Base-by-base conservation (phyloP, 2,888 invertebrate species). In the Caenorhabditis zanzibari region DNA sequence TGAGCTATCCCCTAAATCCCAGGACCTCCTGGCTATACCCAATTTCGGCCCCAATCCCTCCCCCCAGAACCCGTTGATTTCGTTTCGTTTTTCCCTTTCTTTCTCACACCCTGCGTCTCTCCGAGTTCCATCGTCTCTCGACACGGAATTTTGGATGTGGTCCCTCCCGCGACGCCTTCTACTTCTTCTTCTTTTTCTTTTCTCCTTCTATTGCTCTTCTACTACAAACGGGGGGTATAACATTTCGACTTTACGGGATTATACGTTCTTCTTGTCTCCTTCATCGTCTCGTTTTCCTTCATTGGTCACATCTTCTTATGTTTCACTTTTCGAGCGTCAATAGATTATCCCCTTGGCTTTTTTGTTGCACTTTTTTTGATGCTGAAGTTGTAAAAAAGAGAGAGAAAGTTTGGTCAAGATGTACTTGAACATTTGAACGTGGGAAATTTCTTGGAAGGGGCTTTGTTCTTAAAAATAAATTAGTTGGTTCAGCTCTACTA, bases 161-260 rank as follows among this genome's bases (percentile, higher is more conserved):
- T 28, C 35, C 54, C 41, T 28, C 59, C 58, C 68, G n/a, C n/a
- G n/a, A n/a, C n/a, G n/a, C n/a, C n/a, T 68, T 68, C 38, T 54
- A n/a, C 52, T n/a, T 16, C 24, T 24, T 22, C 22, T 10, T 54
- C 52, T 24, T 54, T 24, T 12, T 9, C 56, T 26, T n/a, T 56
- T 12, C 38, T 38, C 12, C 38, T 56, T 58, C n/a, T n/a, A n/a
- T n/a, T 28, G 16, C 28, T 16, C 58, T 26, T 16, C 32, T 16
- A 35, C 58, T 32, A 58, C 32, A 19, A 35, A 58, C 14, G 58
- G 32, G 10, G 63, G 63, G 63, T 74, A 74, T 74, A 74, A 74
- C 74, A 64, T 74, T 74, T 74, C 74, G 74, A 74, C 74, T 74
- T 74, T 74, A 74, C 74, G 74, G 64, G 74, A 74, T 74, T 74